phyloP scores from a whole-genome alignment of 2,888 invertebrate genomes.

The Lissonota sp. region DNA sequence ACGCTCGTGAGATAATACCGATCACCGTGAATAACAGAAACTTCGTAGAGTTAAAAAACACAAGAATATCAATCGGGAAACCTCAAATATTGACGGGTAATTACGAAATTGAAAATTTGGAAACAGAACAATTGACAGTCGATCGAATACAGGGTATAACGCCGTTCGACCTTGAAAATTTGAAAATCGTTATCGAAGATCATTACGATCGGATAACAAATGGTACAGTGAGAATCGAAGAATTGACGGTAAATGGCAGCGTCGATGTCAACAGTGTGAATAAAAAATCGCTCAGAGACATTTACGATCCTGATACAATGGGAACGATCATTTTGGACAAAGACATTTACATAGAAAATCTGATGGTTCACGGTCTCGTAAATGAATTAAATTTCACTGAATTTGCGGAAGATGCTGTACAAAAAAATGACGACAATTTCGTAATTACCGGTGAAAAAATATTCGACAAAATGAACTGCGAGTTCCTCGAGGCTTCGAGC shows the following conservation, averaged over 20 bases:
- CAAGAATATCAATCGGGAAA: constrained; percentile 53
- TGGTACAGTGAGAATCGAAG: constrained; percentile 65
- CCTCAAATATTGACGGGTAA: constrained; percentile 68
- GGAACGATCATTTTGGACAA: constrained; percentile 67
- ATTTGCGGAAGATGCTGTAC: constrained; percentile 68
- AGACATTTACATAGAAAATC: constrained; percentile 66
- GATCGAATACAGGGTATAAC: constrained; percentile 69
- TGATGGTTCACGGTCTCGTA: constrained; percentile 68
- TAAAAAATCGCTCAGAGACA: constrained; percentile 58
- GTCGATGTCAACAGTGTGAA: constrained; percentile 77
- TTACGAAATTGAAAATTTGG: constrained; percentile 66
- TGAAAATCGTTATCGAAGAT: constrained; percentile 45
- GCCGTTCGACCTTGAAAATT: constrained; percentile 61
- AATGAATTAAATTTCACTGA: constrained; percentile 72
- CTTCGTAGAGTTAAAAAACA: constrained; percentile 60
- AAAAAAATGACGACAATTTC: constrained; percentile 71
- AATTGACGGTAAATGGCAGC: constrained; percentile 72
- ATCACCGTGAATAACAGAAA: constrained; percentile 67
- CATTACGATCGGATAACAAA: constrained; percentile 62
- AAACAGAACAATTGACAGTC: constrained; percentile 59
- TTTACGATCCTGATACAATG: constrained; percentile 62
- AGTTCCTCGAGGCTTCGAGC: constrained; percentile 57
- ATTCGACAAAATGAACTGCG: constrained; percentile 66
- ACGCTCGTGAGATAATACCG: constrained; percentile 77
- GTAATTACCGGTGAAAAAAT: constrained; percentile 68